Evolutionary conservation across 2,888 invertebrate species (phyloP), one percentile per base, ranked within the genome.

Genomic region (Plebejus anna): DNA sequence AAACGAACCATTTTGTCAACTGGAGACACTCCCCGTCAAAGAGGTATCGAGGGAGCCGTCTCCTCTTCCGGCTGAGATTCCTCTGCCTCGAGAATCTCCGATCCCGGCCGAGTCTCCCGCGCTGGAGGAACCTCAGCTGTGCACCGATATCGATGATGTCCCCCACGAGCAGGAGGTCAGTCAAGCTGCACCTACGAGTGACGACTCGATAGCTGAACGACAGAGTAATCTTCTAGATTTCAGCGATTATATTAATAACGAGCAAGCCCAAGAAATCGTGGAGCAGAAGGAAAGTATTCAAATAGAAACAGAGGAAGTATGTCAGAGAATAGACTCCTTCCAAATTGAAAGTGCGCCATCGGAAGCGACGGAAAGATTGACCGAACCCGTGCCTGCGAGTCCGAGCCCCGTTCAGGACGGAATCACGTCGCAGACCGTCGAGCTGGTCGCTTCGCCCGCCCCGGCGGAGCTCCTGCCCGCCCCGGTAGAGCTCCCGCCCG

Each of bases 81-180:
- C 82, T 7, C 75, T 82, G 47, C 82, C 82, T 3, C 78, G 78
- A 76, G 82, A 82, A 77, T 81, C 82, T 7, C 82, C 82, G 42
- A 70, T 80, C 75, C 80, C 78, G 2, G 77, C 78, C 22, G 81
- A 81, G 38, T 78, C 80, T 72, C 79, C 80, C 28, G 55, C 79
- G 77, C 79, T 75, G 36, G 79, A 80, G 9, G 78, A 75, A 73
- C 70, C 38, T 76, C 9, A 72, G 51, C 1, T 72, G 28, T 66
- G 55, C 70, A 75, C 38, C 59, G 81, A n/a, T 82, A 47, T 28
- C 59, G 76, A 71, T 22, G 71, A 76, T 28, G 28, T 36, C 6
- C 57, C 71, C 16, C 71, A 38, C 4, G 71, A 72, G 13, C 22
- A 55, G 1, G 76, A 72, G 16, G 28, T 36, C 9, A 72, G 72